phyloP scores from a whole-genome alignment of 2,797 vertebrate genomes.

The Apogon talboti region DNA sequence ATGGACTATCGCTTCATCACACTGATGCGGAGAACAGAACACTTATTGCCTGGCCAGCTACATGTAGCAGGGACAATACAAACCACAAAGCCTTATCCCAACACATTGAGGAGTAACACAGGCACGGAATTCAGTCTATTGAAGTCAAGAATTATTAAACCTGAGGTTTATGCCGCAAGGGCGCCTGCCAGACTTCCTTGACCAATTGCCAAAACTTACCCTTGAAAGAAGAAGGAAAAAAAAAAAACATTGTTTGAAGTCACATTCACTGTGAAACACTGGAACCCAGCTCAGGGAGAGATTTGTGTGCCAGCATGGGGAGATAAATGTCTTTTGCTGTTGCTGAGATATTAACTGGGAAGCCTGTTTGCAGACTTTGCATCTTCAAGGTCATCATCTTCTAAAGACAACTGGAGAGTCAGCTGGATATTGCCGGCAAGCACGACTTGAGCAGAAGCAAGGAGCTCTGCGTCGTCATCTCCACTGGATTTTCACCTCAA shows the following conservation, averaged over 20 bases:
- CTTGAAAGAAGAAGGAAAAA: constrained; percentile 31
- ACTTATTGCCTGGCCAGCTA: constrained; percentile 1
- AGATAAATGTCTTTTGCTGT: constrained; percentile 10
- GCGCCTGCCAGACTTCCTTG: constrained; percentile 24
- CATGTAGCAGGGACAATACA: background rate
- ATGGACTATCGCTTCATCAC: constrained; percentile 5
- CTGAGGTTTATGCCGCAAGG: constrained; percentile 2
- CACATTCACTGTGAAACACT: constrained; percentile 8
- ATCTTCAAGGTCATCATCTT: constrained; percentile 64
- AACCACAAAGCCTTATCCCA: background rate
- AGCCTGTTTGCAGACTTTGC: constrained; percentile 16
- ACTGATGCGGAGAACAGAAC: background rate
- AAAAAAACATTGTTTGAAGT: constrained; percentile 32
- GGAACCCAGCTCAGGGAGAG: constrained; percentile 5
- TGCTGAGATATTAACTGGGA: constrained; percentile 14
- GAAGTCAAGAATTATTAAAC: constrained; percentile 18
- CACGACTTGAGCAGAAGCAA: constrained; percentile 23
- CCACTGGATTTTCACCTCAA: constrained; percentile 29
- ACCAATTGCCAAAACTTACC: constrained; percentile 18
- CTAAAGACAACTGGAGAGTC: constrained; percentile 42
- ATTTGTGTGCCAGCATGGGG: constrained; percentile 8
- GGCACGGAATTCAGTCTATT: background rate
- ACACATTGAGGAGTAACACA: constrained; percentile 1
- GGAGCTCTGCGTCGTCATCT: constrained; percentile 27
- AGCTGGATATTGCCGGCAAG: constrained; percentile 47